Percentiles rank a stretch among this genome's conserved stretches.
These are phyloP conservation scores for Drosophila mayri DNA, from an alignment of 1,140 invertebrate genomes.

Conservation along the genomic window DNA sequence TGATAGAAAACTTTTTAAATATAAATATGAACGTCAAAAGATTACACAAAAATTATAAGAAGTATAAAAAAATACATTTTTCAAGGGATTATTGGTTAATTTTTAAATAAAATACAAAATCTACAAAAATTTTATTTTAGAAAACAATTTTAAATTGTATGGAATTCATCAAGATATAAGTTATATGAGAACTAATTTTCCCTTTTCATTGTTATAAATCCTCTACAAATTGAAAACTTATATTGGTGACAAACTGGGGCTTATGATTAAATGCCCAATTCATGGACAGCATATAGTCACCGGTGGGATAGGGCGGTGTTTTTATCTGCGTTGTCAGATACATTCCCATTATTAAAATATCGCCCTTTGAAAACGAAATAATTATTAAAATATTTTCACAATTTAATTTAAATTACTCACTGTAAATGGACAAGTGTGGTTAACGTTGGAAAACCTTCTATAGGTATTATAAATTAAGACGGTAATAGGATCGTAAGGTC, in stretches of 20 bases:
- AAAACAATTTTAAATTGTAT: no score
- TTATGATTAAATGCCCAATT: slow-evolving; percentile 10
- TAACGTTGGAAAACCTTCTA: slow-evolving; percentile 11
- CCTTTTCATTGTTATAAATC: background rate
- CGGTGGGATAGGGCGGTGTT: background rate
- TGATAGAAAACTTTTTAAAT: no score
- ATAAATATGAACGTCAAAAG: no score
- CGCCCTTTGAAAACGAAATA: background rate
- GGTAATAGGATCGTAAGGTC: background rate
- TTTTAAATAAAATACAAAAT: no score
- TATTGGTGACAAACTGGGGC: background rate
- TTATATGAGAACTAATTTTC: no score
- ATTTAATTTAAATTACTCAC: background rate
- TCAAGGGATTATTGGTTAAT: no score
- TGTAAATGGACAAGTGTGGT: slow-evolving; percentile 16
- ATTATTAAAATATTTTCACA: no score
- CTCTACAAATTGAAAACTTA: slow-evolving; percentile 19
- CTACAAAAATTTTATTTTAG: no score
- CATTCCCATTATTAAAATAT: slow-evolving; percentile 11
- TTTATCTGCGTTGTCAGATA: background rate
- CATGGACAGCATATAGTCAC: slow-evolving; percentile 7
- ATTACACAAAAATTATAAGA: no score
- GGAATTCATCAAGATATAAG: no score
- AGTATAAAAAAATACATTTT: no score
- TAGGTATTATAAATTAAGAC: slow-evolving; percentile 4